A percentile compares a stretch with the other conserved stretches of the same genome.
Evolutionary conservation across 1,140 invertebrate species (phyloP).

Genomic region (Drosophila subpulchrella): DNA sequence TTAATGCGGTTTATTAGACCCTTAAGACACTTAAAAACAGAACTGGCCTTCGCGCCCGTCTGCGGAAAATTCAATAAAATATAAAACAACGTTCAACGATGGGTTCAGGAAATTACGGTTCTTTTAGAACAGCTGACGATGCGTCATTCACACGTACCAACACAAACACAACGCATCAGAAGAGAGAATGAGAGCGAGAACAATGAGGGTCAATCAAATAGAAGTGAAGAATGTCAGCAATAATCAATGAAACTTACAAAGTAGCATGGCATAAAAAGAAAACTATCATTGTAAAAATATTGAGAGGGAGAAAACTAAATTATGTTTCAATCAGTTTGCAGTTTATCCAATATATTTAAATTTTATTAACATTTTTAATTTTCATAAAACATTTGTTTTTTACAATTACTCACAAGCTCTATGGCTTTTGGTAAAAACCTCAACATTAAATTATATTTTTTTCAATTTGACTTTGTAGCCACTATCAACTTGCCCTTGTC

Average conservation of each 20-base stretch:
- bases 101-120: slow-evolving; percentile 61
- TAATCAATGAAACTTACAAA: not conserved
- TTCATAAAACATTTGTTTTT: too few species aligned
- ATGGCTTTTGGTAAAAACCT: too few species aligned
- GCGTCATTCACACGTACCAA: slow-evolving; percentile 67
- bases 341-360: too few species aligned
- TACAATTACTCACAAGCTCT: too few species aligned
- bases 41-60: slow-evolving; percentile 14
- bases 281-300: too few species aligned
- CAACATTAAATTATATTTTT: too few species aligned
- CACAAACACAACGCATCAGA: slow-evolving; percentile 24
- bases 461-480: too few species aligned
- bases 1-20: not conserved
- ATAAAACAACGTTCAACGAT: slow-evolving; percentile 64
- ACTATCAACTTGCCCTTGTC: slow-evolving; percentile 12
- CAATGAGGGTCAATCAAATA: slow-evolving; percentile 28
- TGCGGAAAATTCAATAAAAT: slow-evolving; percentile 78
- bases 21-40: slow-evolving; percentile 13
- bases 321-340: too few species aligned
- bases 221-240: not conserved
- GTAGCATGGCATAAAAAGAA: not conserved
- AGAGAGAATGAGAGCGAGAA: slow-evolving; percentile 43
- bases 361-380: too few species aligned
- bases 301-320: too few species aligned
- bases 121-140: slow-evolving; percentile 74